Percentiles rank a stretch among this genome's conserved stretches.
Evolutionary conservation across 2,797 vertebrate species (phyloP).

Genomic region (Peromyscus aztecus): DNA sequence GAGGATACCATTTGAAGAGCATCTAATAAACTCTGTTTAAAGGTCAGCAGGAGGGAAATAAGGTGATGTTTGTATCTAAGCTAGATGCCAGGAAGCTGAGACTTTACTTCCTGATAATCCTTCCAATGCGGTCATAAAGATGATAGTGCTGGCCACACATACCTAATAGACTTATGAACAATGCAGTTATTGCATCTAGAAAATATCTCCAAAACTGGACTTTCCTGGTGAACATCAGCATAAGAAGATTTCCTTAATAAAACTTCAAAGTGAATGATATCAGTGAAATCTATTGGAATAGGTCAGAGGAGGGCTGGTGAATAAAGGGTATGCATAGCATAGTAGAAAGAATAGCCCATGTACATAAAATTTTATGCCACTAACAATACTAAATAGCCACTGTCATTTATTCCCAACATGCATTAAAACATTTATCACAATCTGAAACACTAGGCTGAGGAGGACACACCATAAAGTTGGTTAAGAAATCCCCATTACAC

Average conservation of each 20-base stretch:
- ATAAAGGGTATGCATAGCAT: neutral
- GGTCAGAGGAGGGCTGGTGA: neutral
- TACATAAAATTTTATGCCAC: neutral
- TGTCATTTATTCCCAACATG: neutral
- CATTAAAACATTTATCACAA: neutral
- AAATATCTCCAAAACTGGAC: neutral
- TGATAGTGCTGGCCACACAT: neutral
- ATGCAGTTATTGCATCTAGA: neutral
- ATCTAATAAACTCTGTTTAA: neutral
- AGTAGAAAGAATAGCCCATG: neutral
- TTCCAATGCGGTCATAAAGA: neutral
- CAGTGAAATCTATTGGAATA: neutral
- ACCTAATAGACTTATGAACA: neutral
- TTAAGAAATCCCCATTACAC: neutral
- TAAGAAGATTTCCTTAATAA: neutral
- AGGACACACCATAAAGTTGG: neutral
- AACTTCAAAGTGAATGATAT: neutral
- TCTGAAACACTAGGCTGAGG: neutral
- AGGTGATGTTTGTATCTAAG: neutral
- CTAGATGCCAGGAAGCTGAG: neutral
- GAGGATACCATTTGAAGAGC: neutral
- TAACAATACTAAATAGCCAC: neutral
- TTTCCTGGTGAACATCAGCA: neutral
- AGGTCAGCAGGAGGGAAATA: neutral
- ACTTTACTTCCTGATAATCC: neutral